Percentiles rank a stretch among this genome's conserved stretches.
Evolutionary conservation across 2,797 vertebrate genomes (phyloP).

Genomic region (Bradypus variegatus): DNA sequence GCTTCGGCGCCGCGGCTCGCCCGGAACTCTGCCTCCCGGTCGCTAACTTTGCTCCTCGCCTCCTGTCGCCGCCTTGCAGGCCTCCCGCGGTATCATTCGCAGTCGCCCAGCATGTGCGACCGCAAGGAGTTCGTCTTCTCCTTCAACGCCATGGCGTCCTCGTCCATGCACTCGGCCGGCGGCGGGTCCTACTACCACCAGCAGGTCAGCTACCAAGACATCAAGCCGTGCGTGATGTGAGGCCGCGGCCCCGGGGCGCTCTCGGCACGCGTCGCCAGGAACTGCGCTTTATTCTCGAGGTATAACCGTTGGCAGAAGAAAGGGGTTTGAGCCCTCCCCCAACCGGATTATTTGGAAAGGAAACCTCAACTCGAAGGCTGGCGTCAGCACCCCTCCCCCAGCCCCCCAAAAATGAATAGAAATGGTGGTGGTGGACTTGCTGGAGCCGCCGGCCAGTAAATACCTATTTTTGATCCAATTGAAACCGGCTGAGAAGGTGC

Average conservation of each 20-base stretch:
- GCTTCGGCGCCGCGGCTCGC: no score
- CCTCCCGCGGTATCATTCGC: slow-evolving; percentile 95
- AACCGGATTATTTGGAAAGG: slow-evolving; percentile 45
- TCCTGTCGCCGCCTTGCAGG: slow-evolving; percentile 70
- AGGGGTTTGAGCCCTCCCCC: not conserved
- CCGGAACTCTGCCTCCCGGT: rapidly evolving
- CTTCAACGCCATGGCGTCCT: slow-evolving; percentile 98
- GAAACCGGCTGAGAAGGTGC: slow-evolving; percentile 24
- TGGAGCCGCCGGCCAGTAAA: not conserved
- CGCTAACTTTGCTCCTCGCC: not conserved
- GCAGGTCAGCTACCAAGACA: slow-evolving; percentile 98
- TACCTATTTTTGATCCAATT: not conserved
- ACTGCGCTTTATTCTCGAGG: slow-evolving; percentile 54
- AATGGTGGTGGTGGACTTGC: not conserved
- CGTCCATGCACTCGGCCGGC: slow-evolving; percentile 91
- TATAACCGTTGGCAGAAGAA: slow-evolving; percentile 37
- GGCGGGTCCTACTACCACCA: slow-evolving; percentile 96
- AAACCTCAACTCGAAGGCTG: not conserved
- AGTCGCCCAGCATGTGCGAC: slow-evolving; percentile 98
- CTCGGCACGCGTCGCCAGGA: slow-evolving; percentile 12
- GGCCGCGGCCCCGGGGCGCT: not conserved
- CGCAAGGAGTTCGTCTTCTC: slow-evolving; percentile 99
- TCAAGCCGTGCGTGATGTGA: slow-evolving; percentile 99
- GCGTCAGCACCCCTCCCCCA: not conserved
- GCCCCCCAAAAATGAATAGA: not conserved